Evolutionary conservation across 2,888 invertebrate genomes (phyloP).

Genomic region (Opisthograptis luteolata): DNA sequence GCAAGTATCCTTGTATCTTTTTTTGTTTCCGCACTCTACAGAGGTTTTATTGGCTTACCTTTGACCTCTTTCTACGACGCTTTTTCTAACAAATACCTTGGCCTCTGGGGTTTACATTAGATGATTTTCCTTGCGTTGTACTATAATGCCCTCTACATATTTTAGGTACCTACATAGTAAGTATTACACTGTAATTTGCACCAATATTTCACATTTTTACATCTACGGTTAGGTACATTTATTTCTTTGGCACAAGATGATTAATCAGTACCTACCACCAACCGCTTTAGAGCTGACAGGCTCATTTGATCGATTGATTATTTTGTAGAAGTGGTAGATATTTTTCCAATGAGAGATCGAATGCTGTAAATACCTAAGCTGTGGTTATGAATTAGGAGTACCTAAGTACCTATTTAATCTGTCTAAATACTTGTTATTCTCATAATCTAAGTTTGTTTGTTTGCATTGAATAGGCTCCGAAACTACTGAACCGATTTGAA

Average conservation of each 20-base stretch:
- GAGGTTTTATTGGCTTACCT: neutral
- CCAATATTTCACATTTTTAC: neutral
- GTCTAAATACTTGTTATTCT: too few species aligned
- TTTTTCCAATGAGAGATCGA: constrained; percentile 9
- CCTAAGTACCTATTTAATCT: too few species aligned
- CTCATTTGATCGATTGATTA: constrained; percentile 21
- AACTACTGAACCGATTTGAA: too few species aligned
- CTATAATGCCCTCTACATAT: too few species aligned
- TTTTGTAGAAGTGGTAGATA: constrained; percentile 6
- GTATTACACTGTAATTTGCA: too few species aligned
- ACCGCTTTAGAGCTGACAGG: constrained; percentile 17
- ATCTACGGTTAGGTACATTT: neutral
- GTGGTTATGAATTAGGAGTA: neutral
- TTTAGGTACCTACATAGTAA: too few species aligned
- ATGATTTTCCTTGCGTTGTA: too few species aligned
- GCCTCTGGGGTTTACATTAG: too few species aligned
- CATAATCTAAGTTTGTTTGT: too few species aligned
- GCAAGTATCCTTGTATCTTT: neutral
- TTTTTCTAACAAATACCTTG: neutral
- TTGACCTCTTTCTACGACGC: neutral
- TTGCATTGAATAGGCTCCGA: too few species aligned
- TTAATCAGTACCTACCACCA: constrained; percentile 20
- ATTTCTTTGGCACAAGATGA: constrained; percentile 8
- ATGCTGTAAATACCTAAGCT: constrained; percentile 4
- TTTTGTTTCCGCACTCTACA: neutral